Percentiles rank a stretch among this genome's conserved stretches.
Evolutionary conservation across 2,888 invertebrate species (phyloP).

Genomic region (Sminthurinus aureus): DNA sequence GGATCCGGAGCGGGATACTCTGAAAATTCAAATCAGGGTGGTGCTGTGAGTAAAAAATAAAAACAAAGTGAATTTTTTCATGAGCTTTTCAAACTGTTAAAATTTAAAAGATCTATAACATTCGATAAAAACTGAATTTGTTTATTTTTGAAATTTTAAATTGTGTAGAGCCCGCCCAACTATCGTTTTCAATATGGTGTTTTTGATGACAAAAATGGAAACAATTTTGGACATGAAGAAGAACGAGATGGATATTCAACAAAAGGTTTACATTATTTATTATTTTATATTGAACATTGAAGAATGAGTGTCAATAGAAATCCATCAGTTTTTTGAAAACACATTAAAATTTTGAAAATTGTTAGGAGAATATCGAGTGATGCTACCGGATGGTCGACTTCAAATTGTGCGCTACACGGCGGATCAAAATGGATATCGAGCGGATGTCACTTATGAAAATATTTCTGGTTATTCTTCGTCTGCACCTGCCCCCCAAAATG

Average conservation of each 20-base stretch:
- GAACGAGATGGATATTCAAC: conserved; percentile 53
- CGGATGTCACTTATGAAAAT: conserved; percentile 35
- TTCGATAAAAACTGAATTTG: too few species aligned
- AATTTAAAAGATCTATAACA: too few species aligned
- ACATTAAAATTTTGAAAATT: neutral
- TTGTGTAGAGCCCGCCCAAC: conserved; percentile 43
- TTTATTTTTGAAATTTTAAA: neutral
- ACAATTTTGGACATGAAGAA: conserved; percentile 57
- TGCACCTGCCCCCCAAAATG: neutral
- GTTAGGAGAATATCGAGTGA: conserved; percentile 51
- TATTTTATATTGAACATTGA: too few species aligned
- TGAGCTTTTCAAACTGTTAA: too few species aligned
- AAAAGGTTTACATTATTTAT: conserved; percentile 34
- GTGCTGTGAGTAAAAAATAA: too few species aligned
- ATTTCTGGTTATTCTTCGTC: neutral
- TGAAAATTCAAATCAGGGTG: too few species aligned
- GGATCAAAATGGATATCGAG: conserved; percentile 52
- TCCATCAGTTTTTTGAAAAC: too few species aligned
- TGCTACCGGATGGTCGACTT: conserved; percentile 53
- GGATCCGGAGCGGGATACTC: too few species aligned
- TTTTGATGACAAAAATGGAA: conserved; percentile 47
- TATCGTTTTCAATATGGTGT: conserved; percentile 58
- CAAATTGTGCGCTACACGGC: conserved; percentile 56
- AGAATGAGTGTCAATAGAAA: too few species aligned
- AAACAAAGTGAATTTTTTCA: too few species aligned